Evolutionary conservation across 2,113 vertebrate genomes (phyloP), one percentile per base, ranked within the genome.

Genomic region (Etheostoma cragini): DNA sequence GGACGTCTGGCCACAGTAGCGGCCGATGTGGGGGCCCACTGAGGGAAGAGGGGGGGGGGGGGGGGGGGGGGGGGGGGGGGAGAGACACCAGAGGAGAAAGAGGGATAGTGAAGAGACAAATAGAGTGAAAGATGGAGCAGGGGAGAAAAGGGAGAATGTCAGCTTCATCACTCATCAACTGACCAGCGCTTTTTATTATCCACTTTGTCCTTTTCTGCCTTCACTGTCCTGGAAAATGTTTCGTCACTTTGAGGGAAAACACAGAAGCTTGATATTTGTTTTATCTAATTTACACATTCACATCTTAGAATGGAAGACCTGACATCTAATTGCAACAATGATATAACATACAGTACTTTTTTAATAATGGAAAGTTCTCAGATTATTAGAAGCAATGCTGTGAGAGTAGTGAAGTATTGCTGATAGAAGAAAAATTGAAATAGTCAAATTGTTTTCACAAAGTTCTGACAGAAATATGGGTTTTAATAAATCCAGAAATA

Each of bases 11-110:
- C 98, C 98, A 74, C 98, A 99, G 82, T 97, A 99, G 33, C 98
- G 96, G 11, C 98, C 98, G 5, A 99, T 97, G 90, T 99, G 96
- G 5, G 97, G 97, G 2, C 98, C 97, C 86, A 99, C 98, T 94
- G 91, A 0, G 42, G 26, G 45, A 21, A 8, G 24, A 22, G 17
- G 6, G 15, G 6, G 24, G n/a, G 21, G 14, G 2, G 30, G 26
- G 5, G 49, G n/a, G 30, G 26, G 5, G 49, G n/a, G 17, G 6
- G 15, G 6, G 24, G n/a, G 21, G 14, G 2, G 30, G 26, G 5
- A 30, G n/a, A 8, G 45, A 11, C 11, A 21, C 11, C 16, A 67
- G 7, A 12, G 30, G 2, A 10, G 6, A 56, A 10, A 5, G 17
- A 42, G 6, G 4, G n/a, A n/a, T 11, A 35, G 50, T 0, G 2